Evolutionary conservation across 2,888 invertebrate species (phyloP), one percentile per base, ranked within the genome.

Genomic region (Frankliniella intonsa): DNA sequence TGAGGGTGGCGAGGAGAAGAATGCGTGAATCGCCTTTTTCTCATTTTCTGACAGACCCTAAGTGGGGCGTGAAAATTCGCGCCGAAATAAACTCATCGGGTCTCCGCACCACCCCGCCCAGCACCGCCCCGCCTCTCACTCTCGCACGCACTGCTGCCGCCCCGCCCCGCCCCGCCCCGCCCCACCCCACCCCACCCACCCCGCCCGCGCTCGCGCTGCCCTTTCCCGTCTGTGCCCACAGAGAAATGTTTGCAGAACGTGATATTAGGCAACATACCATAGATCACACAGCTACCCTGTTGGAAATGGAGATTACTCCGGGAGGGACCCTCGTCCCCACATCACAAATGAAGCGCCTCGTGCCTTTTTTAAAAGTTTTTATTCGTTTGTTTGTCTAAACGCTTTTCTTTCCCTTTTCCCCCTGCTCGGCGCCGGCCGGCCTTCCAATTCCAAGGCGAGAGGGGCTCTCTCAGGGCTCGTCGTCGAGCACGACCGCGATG

Each of bases 231-330:
- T 10, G 25, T 12, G 69, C 69, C 69, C 62, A 17, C 62, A 62
- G n/a, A n/a, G 62, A 14, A 62, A 76, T 76, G 69, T 76, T 76
- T 76, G 69, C 69, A 22, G 69, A 76, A 76, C 69, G 69, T 76
- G 69, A 76, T 76, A 22, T 76, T 25, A 8, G 12, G 22, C 25
- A 76, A 25, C 69, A 76, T 55, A 19, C 55, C 55, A 55, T 55
- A 55, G 55, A 55, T 76, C 69, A 76, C 69, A 76, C 69, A 62
- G 62, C 62, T 62, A 62, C 62, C 62, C 62, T 62, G 62, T n/a
- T 62, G 62, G 62, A 62, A 62, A 62, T 62, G 17, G 62, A 62
- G 62, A 62, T 62, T 62, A 17, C 62, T 17, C n/a, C 17, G 62
- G 62, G 14, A n/a, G 62, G 14, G 17, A 1, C 62, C 14, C 38